A percentile compares a stretch with the other conserved stretches of the same genome.
These are phyloP conservation scores for Noctua fimbriata DNA, from an alignment of 2,888 invertebrate genomes.

Conservation along the genomic window DNA sequence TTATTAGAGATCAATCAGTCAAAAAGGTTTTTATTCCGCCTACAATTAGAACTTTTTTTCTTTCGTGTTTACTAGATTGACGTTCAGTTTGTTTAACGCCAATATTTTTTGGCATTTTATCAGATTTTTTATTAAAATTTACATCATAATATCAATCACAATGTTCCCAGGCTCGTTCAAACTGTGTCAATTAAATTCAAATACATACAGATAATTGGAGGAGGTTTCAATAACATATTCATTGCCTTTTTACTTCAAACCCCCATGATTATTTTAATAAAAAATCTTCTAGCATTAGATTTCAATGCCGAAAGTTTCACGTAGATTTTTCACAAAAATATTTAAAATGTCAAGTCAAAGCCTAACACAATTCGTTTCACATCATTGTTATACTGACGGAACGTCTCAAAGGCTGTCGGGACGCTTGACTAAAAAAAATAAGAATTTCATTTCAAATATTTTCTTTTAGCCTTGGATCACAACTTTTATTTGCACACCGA, in stretches of 20 bases:
- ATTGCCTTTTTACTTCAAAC: not conserved
- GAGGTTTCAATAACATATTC: not conserved
- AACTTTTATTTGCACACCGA: constrained; percentile 17
- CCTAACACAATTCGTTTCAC: constrained; percentile 32
- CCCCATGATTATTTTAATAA: not conserved
- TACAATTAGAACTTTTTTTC: not conserved
- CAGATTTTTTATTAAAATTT: not conserved
- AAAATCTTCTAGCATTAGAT: not conserved
- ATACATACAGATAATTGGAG: not conserved
- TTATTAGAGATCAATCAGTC: not conserved
- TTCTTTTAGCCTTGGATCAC: constrained; percentile 37
- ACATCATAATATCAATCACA: not conserved
- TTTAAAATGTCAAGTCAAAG: constrained; percentile 26
- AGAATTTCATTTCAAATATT: constrained; percentile 23
- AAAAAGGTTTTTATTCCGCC: not conserved
- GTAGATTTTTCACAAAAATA: not conserved
- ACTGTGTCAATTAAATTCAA: not conserved
- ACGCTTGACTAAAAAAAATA: constrained; percentile 41
- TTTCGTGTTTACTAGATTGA: not conserved
- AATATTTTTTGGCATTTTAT: constrained; percentile 4
- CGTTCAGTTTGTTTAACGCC: not conserved
- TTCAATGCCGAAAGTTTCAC: not conserved
- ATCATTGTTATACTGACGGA: constrained; percentile 46
- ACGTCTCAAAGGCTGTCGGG: constrained; percentile 46
- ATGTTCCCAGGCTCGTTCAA: not conserved